These are phyloP conservation scores for Sebastes paucispinis DNA, from an alignment of 2,797 vertebrate genomes.

Conservation along the genomic window DNA sequence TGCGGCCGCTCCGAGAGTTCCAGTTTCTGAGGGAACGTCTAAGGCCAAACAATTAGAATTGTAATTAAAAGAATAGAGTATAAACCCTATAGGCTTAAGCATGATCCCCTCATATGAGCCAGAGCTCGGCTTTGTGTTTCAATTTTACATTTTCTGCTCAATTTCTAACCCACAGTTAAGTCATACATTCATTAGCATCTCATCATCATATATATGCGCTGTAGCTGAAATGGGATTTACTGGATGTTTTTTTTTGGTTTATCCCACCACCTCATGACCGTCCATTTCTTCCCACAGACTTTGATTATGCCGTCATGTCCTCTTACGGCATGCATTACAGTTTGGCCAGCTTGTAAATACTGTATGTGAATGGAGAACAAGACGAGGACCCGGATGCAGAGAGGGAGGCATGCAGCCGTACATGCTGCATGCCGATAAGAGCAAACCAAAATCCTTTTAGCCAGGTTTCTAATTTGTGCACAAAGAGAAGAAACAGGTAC, in stretches of 20 bases:
- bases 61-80: conserved; percentile 9
- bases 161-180: background rate
- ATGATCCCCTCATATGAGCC: conserved; percentile 4
- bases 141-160: background rate
- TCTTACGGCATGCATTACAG: background rate
- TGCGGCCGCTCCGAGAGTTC: background rate
- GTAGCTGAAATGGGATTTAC: background rate
- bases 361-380: background rate
- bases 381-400: background rate
- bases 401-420: background rate
- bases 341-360: background rate
- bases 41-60: background rate
- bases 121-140: background rate
- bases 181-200: conserved; percentile 1
- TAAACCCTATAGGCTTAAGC: conserved; percentile 4
- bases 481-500: conserved; percentile 9
- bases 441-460: conserved; percentile 14
- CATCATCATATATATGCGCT: background rate
- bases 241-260: background rate
- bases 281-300: background rate
- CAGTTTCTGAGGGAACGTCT: background rate
- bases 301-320: background rate
- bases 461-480: conserved; percentile 22
- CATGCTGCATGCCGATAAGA: conserved; percentile 36
- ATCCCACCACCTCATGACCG: background rate